Evolutionary conservation across 2,113 vertebrate genomes (phyloP).

Genomic region (Melanotaenia duboulayi): DNA sequence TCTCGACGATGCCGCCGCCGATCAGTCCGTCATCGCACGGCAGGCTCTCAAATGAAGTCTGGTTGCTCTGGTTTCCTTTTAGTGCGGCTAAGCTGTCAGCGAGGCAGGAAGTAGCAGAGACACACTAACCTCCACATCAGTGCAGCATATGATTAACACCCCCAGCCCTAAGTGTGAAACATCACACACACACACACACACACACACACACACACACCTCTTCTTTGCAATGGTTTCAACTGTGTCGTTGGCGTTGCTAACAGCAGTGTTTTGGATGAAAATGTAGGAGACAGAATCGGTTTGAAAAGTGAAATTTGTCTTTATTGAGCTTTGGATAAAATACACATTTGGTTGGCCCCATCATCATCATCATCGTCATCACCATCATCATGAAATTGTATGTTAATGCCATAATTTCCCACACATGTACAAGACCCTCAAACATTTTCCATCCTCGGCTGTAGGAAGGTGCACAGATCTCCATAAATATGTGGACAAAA

Average conservation of each 20-base stretch:
- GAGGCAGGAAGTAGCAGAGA: slow-evolving; percentile 68
- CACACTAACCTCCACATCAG: background rate
- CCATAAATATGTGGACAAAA: slow-evolving; percentile 33
- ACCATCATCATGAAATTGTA: background rate
- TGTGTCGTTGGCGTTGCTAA: no score
- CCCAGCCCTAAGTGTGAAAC: slow-evolving; percentile 1
- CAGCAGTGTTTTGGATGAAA: slow-evolving; percentile 1
- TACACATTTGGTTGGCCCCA: slow-evolving; percentile 62
- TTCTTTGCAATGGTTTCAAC: slow-evolving; percentile 12
- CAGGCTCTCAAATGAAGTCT: background rate
- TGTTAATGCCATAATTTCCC: background rate
- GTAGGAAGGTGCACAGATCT: background rate
- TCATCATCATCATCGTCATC: slow-evolving; percentile 38
- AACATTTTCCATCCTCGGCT: background rate
- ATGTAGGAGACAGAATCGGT: slow-evolving; percentile 14
- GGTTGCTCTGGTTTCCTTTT: slow-evolving; percentile 65
- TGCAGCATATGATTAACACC: slow-evolving; percentile 29
- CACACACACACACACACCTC: background rate
- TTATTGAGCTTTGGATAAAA: slow-evolving; percentile 77
- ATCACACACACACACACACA: slow-evolving; percentile 4
- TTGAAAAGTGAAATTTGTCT: slow-evolving; percentile 77
- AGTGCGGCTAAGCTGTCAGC: slow-evolving; percentile 20
- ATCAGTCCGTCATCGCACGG: slow-evolving; percentile 14
- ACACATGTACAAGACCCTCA: background rate
- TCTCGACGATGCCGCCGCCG: background rate